These are phyloP conservation scores for Hypolimnas misippus DNA, from an alignment of 2,888 invertebrate genomes.

Conservation along the genomic window DNA sequence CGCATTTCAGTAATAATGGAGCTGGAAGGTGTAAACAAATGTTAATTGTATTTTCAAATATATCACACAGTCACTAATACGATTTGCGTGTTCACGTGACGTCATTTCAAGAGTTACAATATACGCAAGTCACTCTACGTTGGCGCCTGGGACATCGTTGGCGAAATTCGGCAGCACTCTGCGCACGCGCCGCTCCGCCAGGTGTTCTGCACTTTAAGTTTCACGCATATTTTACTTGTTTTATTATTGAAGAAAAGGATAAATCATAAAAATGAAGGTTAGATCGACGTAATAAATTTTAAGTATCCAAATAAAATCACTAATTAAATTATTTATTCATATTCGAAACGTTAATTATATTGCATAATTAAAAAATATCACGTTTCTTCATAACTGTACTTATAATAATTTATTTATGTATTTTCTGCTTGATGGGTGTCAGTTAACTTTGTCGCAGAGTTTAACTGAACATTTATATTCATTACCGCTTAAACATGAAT, in stretches of 20 bases:
- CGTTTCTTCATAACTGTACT: conserved; percentile 8
- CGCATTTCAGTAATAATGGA: no score
- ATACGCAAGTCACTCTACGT: conserved; percentile 44
- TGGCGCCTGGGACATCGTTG: conserved; percentile 43
- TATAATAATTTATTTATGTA: conserved; percentile 19
- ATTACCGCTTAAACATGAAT: conserved; percentile 53
- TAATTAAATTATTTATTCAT: background rate
- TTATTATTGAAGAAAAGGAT: conserved; percentile 18
- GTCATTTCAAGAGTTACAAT: conserved; percentile 45
- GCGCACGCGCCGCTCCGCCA: conserved; percentile 47
- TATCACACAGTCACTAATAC: conserved; percentile 29
- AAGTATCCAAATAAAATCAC: background rate
- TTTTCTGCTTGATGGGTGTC: conserved; percentile 27
- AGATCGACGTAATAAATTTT: background rate
- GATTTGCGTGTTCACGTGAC: conserved; percentile 37
- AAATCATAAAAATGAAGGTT: background rate
- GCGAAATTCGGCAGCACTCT: conserved; percentile 52
- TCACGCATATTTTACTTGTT: background rate
- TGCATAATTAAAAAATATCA: conserved; percentile 1
- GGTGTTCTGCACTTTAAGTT: conserved; percentile 46
- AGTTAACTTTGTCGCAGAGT: conserved; percentile 35
- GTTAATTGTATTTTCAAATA: conserved; percentile 28
- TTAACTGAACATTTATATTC: conserved; percentile 48
- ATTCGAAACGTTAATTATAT: background rate
- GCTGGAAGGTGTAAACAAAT: background rate